Evolutionary conservation across 2,888 invertebrate species (phyloP).

Genomic region (Andrena praecox): DNA sequence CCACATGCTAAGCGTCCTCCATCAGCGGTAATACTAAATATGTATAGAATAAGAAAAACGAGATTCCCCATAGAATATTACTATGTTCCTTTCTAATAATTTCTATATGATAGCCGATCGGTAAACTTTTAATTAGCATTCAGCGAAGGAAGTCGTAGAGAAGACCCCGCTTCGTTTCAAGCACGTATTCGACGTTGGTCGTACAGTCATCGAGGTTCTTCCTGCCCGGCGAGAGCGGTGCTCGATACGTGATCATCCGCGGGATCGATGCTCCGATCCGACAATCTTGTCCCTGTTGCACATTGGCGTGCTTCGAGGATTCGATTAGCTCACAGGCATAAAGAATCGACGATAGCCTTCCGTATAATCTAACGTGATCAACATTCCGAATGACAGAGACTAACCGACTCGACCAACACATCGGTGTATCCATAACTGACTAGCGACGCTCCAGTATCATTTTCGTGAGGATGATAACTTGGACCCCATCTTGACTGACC

Average conservation of each 20-base stretch:
- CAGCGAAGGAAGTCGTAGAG: neutral
- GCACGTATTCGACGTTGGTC: slow-evolving; percentile 20
- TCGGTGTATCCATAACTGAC: neutral
- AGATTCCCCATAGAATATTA: neutral
- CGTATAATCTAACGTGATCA: slow-evolving; percentile 19
- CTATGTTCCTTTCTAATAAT: neutral
- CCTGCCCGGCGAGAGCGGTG: slow-evolving; percentile 7
- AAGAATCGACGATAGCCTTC: slow-evolving; percentile 18
- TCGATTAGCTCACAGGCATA: neutral
- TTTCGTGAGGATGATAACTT: neutral
- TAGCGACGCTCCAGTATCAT: neutral
- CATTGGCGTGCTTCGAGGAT: neutral
- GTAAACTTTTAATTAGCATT: neutral
- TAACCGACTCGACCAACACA: neutral
- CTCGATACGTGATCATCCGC: slow-evolving; percentile 10
- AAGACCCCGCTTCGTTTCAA: neutral
- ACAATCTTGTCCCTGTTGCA: slow-evolving; percentile 7
- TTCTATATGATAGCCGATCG: neutral
- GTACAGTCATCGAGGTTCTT: slow-evolving; percentile 35
- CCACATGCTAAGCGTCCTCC: too few relatives aligned
- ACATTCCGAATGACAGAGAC: slow-evolving; percentile 4
- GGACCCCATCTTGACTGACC: slow-evolving; percentile 16
- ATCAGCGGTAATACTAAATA: too few relatives aligned
- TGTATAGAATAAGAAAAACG: too few relatives aligned
- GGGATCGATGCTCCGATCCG: neutral